phyloP scores from a whole-genome alignment of 2,113 vertebrate species.

The Lophura nycthemera region DNA sequence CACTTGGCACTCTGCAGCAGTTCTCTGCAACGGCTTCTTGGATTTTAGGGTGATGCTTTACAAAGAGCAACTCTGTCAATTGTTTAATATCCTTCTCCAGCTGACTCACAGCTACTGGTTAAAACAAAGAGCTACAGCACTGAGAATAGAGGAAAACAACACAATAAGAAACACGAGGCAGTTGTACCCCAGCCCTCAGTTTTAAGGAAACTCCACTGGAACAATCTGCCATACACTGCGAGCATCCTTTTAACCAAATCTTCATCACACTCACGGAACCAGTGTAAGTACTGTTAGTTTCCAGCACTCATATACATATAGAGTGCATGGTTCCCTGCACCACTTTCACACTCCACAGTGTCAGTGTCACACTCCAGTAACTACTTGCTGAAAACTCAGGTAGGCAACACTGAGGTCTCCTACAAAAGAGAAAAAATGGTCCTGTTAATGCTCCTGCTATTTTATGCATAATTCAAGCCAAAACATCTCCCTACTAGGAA shows the following conservation, averaged over 20 bases:
- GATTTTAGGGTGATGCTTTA: not conserved
- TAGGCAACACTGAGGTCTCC: not conserved
- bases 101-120: constrained; percentile 16
- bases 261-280: not conserved
- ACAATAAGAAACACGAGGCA: not conserved
- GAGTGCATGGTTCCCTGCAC: not conserved
- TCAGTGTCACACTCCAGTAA: not conserved
- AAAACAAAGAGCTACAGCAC: constrained; percentile 44
- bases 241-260: not conserved
- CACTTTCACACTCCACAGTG: not conserved
- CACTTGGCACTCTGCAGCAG: not conserved
- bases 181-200: not conserved
- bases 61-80: constrained; percentile 53
- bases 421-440: not conserved
- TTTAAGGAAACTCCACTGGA: not conserved
- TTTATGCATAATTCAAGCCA: not conserved
- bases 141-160: not conserved
- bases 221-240: not conserved
- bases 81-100: constrained; percentile 29
- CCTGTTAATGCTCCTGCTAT: not conserved
- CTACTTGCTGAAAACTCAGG: not conserved
- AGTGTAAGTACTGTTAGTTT: not conserved
- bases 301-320: not conserved
- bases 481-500: not conserved
- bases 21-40: not conserved